Base-by-base conservation (phyloP, 2,113 vertebrate genomes). In the Calcarius ornatus region DNA sequence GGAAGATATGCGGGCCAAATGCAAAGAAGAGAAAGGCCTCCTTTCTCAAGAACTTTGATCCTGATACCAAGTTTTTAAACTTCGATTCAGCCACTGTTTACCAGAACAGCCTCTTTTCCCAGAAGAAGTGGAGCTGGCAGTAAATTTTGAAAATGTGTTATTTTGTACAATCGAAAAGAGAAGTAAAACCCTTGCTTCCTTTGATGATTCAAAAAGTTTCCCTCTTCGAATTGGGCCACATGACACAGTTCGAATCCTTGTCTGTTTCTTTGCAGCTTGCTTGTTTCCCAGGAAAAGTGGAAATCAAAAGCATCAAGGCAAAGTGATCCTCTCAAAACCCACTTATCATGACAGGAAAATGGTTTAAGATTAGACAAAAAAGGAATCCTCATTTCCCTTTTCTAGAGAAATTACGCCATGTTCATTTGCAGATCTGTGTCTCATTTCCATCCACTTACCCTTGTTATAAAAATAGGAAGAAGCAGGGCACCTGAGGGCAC, bases 331-430 rank as follows among this genome's bases (percentile, higher is more conserved):
- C n/a, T 81, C 66, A 66, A 51, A 95, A 57, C 31, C 16, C 38
- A 40, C 45, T 92, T 93, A 73, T 19, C 22, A 72, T 70, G 75
- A 84, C 63, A 51, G 92, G 54, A 94, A 70, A 57, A 24, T 35
- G 20, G 12, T 65, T 88, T 61, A 71, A 86, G 80, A 84, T 75
- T 47, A 89, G 86, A 71, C 43, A 82, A 77, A 81, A 81, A 6
- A 10, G 57, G 40, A 91, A 80, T 59, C 31, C 38, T 53, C 64
- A 38, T 81, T 97, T 97, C 97, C 96, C 88, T 94, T 95, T 98
- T 97, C 94, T 83, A 81, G 50, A 63, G 70, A 97, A 97, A 91
- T 96, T 86, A 75, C 4, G 1, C n/a, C 66, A 11, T 66, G 15
- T 77, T 89, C n/a, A 79, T 82, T 81, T 59, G 37, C 35, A 93